A percentile compares a stretch with the other conserved stretches of the same genome.
These are phyloP conservation scores for Ceratotherium simum DNA, from an alignment of 2,113 vertebrate genomes.

Conservation along the genomic window DNA sequence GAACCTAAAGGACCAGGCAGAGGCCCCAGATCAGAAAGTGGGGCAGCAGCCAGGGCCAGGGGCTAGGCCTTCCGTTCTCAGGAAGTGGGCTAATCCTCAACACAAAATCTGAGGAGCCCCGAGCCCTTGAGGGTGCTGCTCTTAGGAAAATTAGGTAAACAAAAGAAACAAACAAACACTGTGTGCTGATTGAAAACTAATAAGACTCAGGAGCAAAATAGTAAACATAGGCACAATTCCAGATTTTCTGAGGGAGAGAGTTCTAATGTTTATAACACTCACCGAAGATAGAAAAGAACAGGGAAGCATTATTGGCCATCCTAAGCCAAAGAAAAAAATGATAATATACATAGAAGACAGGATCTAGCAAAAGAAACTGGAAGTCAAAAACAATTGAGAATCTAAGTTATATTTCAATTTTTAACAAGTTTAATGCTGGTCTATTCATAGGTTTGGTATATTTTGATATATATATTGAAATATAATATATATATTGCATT, in stretches of 20 bases:
- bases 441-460: background rate
- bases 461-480: background rate
- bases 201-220: background rate
- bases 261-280: background rate
- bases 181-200: background rate
- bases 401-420: slow-evolving; percentile 9
- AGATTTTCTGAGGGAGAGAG: background rate
- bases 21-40: background rate
- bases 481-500: background rate
- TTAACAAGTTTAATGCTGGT: background rate
- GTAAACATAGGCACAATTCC: background rate
- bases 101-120: background rate
- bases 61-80: background rate
- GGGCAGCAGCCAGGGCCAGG: background rate
- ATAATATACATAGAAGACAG: background rate
- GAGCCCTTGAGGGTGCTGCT: background rate
- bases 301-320: background rate
- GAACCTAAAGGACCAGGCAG: background rate
- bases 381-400: background rate
- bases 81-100: background rate
- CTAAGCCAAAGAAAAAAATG: slow-evolving; percentile 23
- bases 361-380: background rate
- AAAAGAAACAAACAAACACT: background rate
- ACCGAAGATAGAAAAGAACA: background rate
- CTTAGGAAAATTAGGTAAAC: background rate